Base-by-base conservation (phyloP, 92 coral and sea anemone genomes). In the Porites cylindrica region DNA sequence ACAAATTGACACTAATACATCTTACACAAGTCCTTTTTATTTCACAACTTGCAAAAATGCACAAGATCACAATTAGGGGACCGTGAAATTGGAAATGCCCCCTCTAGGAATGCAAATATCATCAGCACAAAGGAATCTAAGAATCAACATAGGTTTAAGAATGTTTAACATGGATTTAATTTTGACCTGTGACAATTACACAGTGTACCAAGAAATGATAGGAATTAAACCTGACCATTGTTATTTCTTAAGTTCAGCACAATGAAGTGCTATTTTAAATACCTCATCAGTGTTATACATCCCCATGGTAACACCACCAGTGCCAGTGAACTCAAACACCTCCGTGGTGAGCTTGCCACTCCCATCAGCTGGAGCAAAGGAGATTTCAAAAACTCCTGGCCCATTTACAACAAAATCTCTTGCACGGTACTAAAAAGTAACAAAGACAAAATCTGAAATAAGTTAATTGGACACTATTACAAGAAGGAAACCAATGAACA, bases 241-340 rank as follows among this genome's bases (percentile, higher is more conserved):
- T 56, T 10, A 10, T 8, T 4, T 56, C 13, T 56, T 10, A 56
- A 56, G 61, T 10, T 56, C 12, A 56, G 14, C 61, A 56, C 11
- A 14, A 10, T 56, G 61, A 21, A 75, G 20, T 17, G 72, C 54
- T 70, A n/a, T 32, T 21, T 6, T 63, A 3, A 32, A 12, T 83
- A 97, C 99, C 98, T 97, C 99, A 80, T 97, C 99, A 70, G 99
- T 97, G 79, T 97, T 97, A 88, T 97, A 97, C 99, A 97, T 97
- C 59, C 99, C 99, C 99, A 97, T 97, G 90, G 96, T 95, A 1
- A 97, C 99, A 52, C 99, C 99, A 76, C 99, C 99, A 51, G 96
- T 96, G 23, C 99, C 99, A 52, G 93, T 92, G 80, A 97, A 97
- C 82, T 97, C 97, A 87, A 95, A 97, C 82, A 97, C 99, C 72